Percentiles rank a stretch among this genome's conserved stretches.
These are phyloP conservation scores for Cynopterus brachyotis DNA, from an alignment of 2,113 vertebrate genomes.

Conservation along the genomic window DNA sequence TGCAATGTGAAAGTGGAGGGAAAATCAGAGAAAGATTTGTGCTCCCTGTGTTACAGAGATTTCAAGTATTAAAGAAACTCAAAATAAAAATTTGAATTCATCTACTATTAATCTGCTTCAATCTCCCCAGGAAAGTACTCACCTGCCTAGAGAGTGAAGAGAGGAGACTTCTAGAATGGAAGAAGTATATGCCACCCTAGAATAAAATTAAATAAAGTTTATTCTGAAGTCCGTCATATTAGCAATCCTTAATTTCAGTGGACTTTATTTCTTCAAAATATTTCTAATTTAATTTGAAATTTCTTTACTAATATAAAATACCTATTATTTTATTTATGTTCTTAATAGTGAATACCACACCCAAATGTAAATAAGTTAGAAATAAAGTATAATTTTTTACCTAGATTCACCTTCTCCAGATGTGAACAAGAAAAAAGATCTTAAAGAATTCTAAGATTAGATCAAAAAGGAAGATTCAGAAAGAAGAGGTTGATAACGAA, in stretches of 20 bases:
- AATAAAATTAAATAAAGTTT: background rate
- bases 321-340: background rate
- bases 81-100: background rate
- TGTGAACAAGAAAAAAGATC: background rate
- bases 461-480: background rate
- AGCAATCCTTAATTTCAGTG: background rate
- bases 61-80: background rate
- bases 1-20: background rate
- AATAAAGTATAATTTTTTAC: background rate
- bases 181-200: background rate
- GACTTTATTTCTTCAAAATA: background rate
- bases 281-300: background rate
- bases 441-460: background rate
- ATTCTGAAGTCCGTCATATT: background rate
- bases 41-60: background rate
- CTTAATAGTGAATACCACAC: background rate
- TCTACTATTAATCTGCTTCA: background rate
- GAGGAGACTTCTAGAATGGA: background rate
- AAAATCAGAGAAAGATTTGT: background rate
- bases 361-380: background rate
- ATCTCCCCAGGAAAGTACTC: background rate
- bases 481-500: background rate
- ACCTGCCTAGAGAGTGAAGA: background rate
- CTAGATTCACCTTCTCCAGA: background rate
- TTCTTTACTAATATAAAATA: background rate